Evolutionary conservation across 2,113 vertebrate genomes (phyloP).

Genomic region (Mirounga angustirostris): DNA sequence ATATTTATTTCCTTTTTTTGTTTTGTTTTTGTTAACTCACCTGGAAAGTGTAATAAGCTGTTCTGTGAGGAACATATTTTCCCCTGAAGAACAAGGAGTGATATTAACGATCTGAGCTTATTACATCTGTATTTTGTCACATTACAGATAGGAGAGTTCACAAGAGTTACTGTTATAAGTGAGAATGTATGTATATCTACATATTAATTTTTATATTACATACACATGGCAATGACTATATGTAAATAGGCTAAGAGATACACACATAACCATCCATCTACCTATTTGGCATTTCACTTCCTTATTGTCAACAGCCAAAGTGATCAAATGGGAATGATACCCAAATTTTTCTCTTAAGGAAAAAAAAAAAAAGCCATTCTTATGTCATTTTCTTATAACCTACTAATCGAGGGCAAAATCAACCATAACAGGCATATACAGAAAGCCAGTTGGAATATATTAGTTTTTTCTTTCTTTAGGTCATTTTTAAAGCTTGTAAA

Average conservation of each 20-base stretch:
- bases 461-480: background rate
- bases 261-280: background rate
- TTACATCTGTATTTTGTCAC: background rate
- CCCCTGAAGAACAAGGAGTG: background rate
- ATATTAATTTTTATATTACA: background rate
- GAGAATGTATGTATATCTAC: background rate
- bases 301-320: background rate
- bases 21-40: background rate
- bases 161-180: background rate
- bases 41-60: background rate
- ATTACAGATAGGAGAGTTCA: background rate
- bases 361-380: background rate
- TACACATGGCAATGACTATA: background rate
- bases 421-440: background rate
- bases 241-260: background rate
- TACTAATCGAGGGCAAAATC: background rate
- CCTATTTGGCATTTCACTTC: background rate
- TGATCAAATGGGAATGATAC: background rate
- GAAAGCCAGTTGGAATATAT: background rate
- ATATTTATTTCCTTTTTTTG: background rate
- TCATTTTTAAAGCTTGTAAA: background rate
- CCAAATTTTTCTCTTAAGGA: constrained; percentile 6
- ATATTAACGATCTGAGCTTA: background rate
- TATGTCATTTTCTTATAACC: background rate
- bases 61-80: background rate